Evolutionary conservation across 2,888 invertebrate species (phyloP), one percentile per base, ranked within the genome.

Genomic region (Cataglyphis rosenhaueri): DNA sequence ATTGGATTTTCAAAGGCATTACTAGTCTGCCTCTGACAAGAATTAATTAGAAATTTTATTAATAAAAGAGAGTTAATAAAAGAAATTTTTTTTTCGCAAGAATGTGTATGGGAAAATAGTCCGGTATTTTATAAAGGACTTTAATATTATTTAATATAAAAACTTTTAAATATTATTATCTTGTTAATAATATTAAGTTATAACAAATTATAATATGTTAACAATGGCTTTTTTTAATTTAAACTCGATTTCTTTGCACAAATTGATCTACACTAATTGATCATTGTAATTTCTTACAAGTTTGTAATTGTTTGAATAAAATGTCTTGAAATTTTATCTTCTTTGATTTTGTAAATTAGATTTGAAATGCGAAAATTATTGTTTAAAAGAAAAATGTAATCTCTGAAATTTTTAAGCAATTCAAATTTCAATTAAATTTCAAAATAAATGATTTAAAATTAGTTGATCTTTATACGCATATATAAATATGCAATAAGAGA

Each of bases 31-130:
- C 18, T 44, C 48, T 35, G 78, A 61, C 71, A 35, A 59, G 21
- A 32, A 59, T 59, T 71, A 79, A 79, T 71, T 79, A 71, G 12
- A 21, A 70, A 38, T 71, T 32, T 44, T 10, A 15, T 52, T 29
- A 15, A 59, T 71, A 59, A 59, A 55, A 32, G 18, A 52, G n/a
- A 52, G n/a, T 52, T 52, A 52, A 52, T n/a, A n/a, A 52, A 61
- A 25, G 15, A 55, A 55, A 66, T 25, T 25, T 38, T 25, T 64
- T 35, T 35, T 35, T 25, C 25, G 25, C 3, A 5, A 25, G 38
- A 64, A 35, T 10, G 0, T 35, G 35, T 35, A 35, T 35, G 35
- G 0, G 6, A 4, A 21, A 15, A 35, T 32, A n/a, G 32, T 48
- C 15, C 15, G 10, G 1, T n/a, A 21, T 18, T 48, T 38, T 62